Base-by-base conservation (phyloP, 2,113 vertebrate species). In the Regulus satrapa region DNA sequence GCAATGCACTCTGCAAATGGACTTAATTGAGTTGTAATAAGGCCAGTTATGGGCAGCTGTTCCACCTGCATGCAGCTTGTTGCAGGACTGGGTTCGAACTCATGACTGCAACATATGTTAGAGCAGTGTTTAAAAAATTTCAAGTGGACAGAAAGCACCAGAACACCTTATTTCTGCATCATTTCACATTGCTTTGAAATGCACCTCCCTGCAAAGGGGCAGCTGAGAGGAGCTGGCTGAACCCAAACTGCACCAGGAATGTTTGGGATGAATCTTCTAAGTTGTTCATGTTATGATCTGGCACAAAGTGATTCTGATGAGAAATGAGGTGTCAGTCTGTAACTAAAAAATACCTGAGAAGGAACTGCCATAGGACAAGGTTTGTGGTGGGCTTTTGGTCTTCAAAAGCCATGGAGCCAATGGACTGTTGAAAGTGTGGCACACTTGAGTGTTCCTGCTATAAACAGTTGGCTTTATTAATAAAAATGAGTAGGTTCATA, bases 1-100 rank as follows among this genome's bases (percentile, higher is more conserved):
- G 81, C 81, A 58, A 16, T 77, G 54, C 43, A 43, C 63, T 92
- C 24, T 83, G 89, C 46, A 83, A 88, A 66, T 92, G 87, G 54
- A 55, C 55, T 93, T 94, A 89, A 94, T 55, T 94, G 78, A 89
- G 43, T 92, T 85, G 78, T 92, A 90, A 90, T 71, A 87, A 93
- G 58, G 58, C 56, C 79, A 38, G 62, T 78, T 92, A 69, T 34
- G 69, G 94, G 40, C 81, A 96, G 66, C 67, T 49, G 43, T 82
- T 87, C 54, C 32, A 51, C 41, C 71, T 56, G 8, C 1, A n/a
- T 46, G 46, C 49, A 73, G 66, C 52, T 92, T 11, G 1, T 51
- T 68, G 58, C 31, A 79, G 68, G 62, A 34, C 66, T 23, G 41
- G 21, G 17, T 8, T 82, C 41, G 51, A 49, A 51, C 78, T 82